Evolutionary conservation across 2,113 vertebrate species (phyloP).

Genomic region (Trichechus manatus): DNA sequence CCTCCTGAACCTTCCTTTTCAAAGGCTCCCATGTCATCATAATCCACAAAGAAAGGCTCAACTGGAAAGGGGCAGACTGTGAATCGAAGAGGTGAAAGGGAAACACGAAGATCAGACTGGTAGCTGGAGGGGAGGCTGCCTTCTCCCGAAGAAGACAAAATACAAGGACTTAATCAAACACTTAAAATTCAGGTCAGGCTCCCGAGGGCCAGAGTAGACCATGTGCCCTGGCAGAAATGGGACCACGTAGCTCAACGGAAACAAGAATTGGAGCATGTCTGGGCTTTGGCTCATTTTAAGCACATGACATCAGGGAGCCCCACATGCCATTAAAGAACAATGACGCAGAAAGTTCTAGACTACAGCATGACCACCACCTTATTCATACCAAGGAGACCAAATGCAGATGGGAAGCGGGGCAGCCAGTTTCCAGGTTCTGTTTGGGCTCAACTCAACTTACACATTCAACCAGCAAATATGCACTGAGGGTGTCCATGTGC

Average conservation of each 20-base stretch:
- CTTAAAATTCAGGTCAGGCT: background rate
- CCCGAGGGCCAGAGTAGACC: rapidly evolving
- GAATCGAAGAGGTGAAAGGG: rapidly evolving
- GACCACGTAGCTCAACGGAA: too few species aligned
- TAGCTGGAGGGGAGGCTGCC: too few species aligned
- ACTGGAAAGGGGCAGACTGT: background rate
- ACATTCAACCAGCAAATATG: rapidly evolving
- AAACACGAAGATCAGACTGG: rapidly evolving
- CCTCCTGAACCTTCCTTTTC: background rate
- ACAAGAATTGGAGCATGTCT: rapidly evolving
- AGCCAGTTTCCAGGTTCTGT: rapidly evolving
- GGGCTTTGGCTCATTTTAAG: background rate
- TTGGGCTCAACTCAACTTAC: rapidly evolving
- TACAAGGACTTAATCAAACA: background rate
- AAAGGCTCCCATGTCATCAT: background rate
- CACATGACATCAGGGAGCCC: background rate
- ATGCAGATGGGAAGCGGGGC: rapidly evolving
- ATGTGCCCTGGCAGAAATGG: rapidly evolving
- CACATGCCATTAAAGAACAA: background rate
- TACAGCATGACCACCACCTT: background rate
- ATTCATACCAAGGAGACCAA: rapidly evolving
- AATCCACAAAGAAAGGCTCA: background rate
- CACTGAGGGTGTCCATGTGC: rapidly evolving
- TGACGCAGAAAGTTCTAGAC: background rate
- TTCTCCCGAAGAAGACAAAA: background rate